Percentiles rank a stretch among this genome's conserved stretches.
phyloP scores from a whole-genome alignment of 2,113 vertebrate species.

The Strix uralensis region DNA sequence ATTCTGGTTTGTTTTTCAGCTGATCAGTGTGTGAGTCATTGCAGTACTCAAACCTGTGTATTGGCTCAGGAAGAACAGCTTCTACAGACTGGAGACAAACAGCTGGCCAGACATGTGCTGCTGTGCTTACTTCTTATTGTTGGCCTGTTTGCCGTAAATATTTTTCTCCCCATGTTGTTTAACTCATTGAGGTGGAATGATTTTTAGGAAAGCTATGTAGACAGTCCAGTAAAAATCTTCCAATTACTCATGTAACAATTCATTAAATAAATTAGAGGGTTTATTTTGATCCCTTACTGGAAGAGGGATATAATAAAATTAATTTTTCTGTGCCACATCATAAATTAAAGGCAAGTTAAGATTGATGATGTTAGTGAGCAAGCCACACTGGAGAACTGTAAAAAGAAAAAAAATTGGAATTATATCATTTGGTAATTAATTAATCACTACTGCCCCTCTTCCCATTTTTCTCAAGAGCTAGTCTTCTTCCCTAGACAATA shows the following conservation, averaged over 20 bases:
- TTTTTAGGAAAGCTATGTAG: background rate
- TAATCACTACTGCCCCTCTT: rapidly evolving
- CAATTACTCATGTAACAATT: background rate
- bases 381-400: background rate
- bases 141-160: slow-evolving; percentile 90
- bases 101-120: slow-evolving; percentile 87
- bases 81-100: slow-evolving; percentile 79
- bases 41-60: slow-evolving; percentile 82
- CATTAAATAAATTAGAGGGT: background rate
- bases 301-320: background rate
- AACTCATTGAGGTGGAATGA: background rate
- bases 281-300: background rate
- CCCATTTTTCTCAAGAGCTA: background rate
- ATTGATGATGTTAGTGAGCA: background rate
- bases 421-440: background rate
- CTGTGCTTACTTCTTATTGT: slow-evolving; percentile 90
- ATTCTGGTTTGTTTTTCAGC: slow-evolving; percentile 65
- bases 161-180: slow-evolving; percentile 1
- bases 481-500: background rate
- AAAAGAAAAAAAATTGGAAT: background rate
- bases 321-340: background rate
- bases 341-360: background rate
- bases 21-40: slow-evolving; percentile 80
- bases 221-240: background rate
- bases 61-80: slow-evolving; percentile 84